Evolutionary conservation across 2,888 invertebrate genomes (phyloP), one percentile per base, ranked within the genome.

Genomic region (Megastigmus dorsalis): DNA sequence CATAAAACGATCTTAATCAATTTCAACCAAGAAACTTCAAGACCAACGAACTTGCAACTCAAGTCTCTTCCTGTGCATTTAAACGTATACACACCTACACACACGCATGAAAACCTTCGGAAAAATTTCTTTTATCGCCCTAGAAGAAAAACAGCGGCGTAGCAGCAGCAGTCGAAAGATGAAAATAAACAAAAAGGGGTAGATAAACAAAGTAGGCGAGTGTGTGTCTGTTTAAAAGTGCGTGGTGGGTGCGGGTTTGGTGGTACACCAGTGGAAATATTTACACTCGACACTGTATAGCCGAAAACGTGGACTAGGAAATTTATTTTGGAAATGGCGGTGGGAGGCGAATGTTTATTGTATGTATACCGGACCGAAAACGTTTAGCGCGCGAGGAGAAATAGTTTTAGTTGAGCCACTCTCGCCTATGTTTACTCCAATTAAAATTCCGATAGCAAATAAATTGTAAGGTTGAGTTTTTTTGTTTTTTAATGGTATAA

Each of bases 141-240:
- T 6, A 13, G 13, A 23, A 15, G 2, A 18, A 26, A 18, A 36
- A 6, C 38, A 43, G 28, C n/a, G 6, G n/a, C n/a, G n/a, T n/a
- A 10, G 18, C 7, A 15, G 5, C 20, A 2, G 43, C 15, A 6
- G 26, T 50, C n/a, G 10, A 3, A 38, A 52, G 28, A 69, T 28
- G 48, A 59, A 50, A 60, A 69, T 50, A 48, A 59, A 60, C 38
- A 52, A 52, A 59, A 41, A 10, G 2, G 36, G 3, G n/a, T n/a
- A n/a, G 3, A 23, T n/a, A 28, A n/a, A n/a, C n/a, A n/a, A n/a
- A n/a, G n/a, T n/a, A n/a, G n/a, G n/a, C n/a, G n/a, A n/a, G n/a
- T n/a, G n/a, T n/a, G n/a, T n/a, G n/a, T n/a, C n/a, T n/a, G n/a
- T n/a, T n/a, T n/a, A 28, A 9, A 55, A 30, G 13, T 23, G 43